Base-by-base conservation (phyloP, 2,113 vertebrate genomes). In the Xiphophorus couchianus region DNA sequence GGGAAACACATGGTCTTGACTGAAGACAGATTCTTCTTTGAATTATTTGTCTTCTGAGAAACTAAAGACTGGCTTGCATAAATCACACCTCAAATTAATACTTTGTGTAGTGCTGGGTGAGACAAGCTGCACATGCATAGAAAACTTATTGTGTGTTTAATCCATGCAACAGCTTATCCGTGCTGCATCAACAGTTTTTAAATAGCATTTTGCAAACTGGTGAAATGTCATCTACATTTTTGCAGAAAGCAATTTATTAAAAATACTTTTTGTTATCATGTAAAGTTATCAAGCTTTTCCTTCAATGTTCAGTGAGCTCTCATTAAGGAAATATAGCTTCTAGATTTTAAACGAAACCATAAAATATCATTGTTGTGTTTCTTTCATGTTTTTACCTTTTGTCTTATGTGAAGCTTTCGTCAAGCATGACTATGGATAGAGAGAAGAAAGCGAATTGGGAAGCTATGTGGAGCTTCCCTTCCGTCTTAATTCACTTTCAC, bases 401-500 rank as follows among this genome's bases (percentile, higher is more conserved):
- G 15, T n/a, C n/a, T 73, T 76, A 51, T 10, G 7, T 17, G 78
- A 35, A 42, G 76, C 76, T 66, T 74, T 61, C 44, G 76, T 85
- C 29, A 65, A 78, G n/a, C 19, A 71, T 44, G 25, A 64, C 22
- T 19, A 65, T 60, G 73, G 77, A 79, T 22, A 62, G 81, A 69
- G 29, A 62, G 54, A 33, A 51, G 42, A 74, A 37, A 64, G 48
- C 54, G 62, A 78, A 73, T 68, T 37, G 69, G 66, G 70, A 74
- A 51, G 83, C 83, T 82, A 78, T 86, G 75, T 78, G 67, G 74
- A 78, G 61, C 44, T 73, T 48, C 61, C 64, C 39, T 29, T 77
- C 39, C 10, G 2, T 63, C 60, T 29, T 63, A 54, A 27, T 73
- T 73, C 69, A 77, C 63, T 17, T 37, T 60, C 69, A 19, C 37